Percentiles rank a stretch among this genome's conserved stretches.
These are phyloP conservation scores for Sinocyclocheilus maitianheensis DNA, from an alignment of 2,113 vertebrate genomes.

Conservation along the genomic window DNA sequence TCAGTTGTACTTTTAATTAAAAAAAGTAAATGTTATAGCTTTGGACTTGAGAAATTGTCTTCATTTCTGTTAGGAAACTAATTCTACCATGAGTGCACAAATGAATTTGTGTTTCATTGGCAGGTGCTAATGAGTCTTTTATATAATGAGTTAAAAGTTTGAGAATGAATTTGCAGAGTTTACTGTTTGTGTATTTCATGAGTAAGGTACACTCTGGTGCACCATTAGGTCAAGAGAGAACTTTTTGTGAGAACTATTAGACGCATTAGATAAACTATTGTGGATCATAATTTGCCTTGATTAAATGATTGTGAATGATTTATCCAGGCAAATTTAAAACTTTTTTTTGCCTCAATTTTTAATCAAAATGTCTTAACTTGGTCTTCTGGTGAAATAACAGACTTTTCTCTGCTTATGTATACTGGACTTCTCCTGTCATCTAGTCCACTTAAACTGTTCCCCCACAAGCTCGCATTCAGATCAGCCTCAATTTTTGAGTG, in stretches of 20 bases:
- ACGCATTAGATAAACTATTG: not conserved
- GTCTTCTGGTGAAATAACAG: no score
- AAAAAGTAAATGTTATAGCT: no score
- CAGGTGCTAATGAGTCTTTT: not conserved
- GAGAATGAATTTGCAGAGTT: not conserved
- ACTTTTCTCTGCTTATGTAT: no score
- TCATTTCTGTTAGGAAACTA: not conserved
- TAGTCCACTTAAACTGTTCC: no score
- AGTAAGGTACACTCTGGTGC: not conserved
- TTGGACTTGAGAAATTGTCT: not conserved
- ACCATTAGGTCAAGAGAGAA: not conserved
- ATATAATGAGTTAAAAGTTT: not conserved
- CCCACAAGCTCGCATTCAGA: no score
- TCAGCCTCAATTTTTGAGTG: no score
- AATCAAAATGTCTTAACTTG: no score
- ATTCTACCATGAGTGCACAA: not conserved
- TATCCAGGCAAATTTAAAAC: no score
- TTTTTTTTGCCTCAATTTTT: no score
- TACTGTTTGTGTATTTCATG: not conserved
- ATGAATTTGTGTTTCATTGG: conserved; percentile 9
- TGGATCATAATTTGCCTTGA: not conserved
- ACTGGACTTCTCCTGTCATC: no score
- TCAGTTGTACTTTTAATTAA: no score
- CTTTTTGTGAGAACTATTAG: not conserved
- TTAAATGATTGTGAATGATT: no score